Evolutionary conservation across 1,140 invertebrate species (phyloP).

Genomic region (Matsumurasca onukii): DNA sequence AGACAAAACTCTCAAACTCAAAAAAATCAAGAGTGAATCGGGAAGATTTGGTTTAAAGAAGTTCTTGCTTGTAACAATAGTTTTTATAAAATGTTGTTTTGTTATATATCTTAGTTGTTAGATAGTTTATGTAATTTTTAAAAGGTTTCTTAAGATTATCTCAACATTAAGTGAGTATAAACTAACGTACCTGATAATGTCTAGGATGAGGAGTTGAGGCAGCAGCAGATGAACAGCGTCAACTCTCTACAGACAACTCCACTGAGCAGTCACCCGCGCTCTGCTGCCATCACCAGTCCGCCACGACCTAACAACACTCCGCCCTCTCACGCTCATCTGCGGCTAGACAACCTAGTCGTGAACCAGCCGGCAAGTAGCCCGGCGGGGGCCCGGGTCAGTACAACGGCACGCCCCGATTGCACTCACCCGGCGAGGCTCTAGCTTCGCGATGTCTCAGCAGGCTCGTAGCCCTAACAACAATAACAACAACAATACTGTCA

Average conservation of each 20-base stretch:
- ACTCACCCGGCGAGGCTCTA: constrained; percentile 76
- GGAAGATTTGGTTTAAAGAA: too few relatives aligned
- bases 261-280: constrained; percentile 41
- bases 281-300: constrained; percentile 39
- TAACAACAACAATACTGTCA: constrained; percentile 31
- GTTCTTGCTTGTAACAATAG: too few relatives aligned
- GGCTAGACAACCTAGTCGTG: constrained; percentile 57
- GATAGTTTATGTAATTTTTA: too few relatives aligned
- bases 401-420: constrained; percentile 52
- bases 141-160: too few relatives aligned
- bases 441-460: constrained; percentile 72
- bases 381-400: constrained; percentile 37
- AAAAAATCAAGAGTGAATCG: too few relatives aligned
- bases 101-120: too few relatives aligned
- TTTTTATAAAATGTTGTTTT: too few relatives aligned
- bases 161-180: too few relatives aligned
- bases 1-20: too few relatives aligned
- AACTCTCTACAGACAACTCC: constrained; percentile 44
- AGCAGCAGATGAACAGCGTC: constrained; percentile 44
- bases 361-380: constrained; percentile 47
- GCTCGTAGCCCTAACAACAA: constrained; percentile 34
- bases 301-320: constrained; percentile 39
- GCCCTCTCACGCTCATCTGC: constrained; percentile 37
- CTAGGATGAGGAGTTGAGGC: constrained; percentile 52
- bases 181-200: too few relatives aligned